Evolutionary conservation across 2,888 invertebrate species (phyloP), one percentile per base, ranked within the genome.

Genomic region (Hanleya hanleyi): DNA sequence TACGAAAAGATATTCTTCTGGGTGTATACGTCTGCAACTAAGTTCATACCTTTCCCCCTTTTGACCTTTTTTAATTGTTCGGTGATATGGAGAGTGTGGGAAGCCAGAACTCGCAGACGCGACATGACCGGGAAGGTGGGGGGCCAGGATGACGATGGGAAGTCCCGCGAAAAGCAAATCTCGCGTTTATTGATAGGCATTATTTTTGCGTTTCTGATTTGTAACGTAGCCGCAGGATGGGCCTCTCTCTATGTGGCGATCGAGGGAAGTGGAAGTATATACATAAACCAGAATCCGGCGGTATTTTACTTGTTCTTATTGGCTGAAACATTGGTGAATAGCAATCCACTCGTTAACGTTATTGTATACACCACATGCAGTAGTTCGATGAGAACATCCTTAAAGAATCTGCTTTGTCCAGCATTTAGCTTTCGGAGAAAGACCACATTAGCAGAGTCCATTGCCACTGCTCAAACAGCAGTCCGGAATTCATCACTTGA

Each of bases 181-280:
- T 29, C 57, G 22, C 22, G 57, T 15, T 29, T 57, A 15, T 32
- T 57, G 57, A 57, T 57, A 22, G 4, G 12, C 22, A 57, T 57
- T 15, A 32, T 57, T 12, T 15, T 26, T 12, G 57, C 26, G 29
- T 57, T 57, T 57, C 57, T 57, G 7, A 32, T 57, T 22, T 57
- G 57, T 9, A 57, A 57, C 26, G 57, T 32, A 4, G 9, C 32
- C 29, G 57, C 57, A 29, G 57, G 57, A 26, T 22, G 57, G 4
- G 57, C 57, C 57, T 57, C 57, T 29, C 32, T 57, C 22, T 57
- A 57, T 57, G 57, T 57, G 57, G 57, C 57, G 29, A 4, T 57
- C 3, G 22, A 57, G 4, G 57, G 57, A 1, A 4, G 4, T 29
- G 26, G 12, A 26, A 4, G 26, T 18, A 22, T 57, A 4, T 7